These are phyloP conservation scores for Heterocephalus glaber DNA, from an alignment of 2,113 vertebrate genomes.

Conservation along the genomic window DNA sequence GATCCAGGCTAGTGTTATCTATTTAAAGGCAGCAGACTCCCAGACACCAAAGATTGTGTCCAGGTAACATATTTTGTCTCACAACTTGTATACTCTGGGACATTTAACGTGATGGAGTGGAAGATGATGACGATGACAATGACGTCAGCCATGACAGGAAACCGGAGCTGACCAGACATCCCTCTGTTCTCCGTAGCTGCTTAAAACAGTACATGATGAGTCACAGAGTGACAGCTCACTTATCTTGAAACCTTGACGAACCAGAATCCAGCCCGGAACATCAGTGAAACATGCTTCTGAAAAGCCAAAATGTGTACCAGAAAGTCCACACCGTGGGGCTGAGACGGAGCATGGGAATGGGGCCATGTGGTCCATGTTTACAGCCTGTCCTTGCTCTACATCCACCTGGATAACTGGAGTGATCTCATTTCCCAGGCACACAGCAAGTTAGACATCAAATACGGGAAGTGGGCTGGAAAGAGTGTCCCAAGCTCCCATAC, in stretches of 20 bases:
- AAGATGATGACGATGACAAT: constrained; percentile 47
- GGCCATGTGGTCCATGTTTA: neutral
- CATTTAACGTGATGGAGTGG: constrained; percentile 36
- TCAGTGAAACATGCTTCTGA: neutral
- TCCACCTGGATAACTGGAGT: neutral
- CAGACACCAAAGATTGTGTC: neutral
- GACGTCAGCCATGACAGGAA: constrained; percentile 70
- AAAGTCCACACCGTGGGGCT: fast-evolving
- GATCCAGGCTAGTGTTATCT: neutral
- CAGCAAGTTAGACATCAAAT: neutral
- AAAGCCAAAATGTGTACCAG: neutral
- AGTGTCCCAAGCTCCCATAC: neutral
- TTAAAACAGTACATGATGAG: constrained; percentile 74
- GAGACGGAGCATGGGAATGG: neutral
- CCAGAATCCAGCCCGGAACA: constrained; percentile 32
- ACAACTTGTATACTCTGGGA: neutral
- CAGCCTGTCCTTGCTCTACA: neutral
- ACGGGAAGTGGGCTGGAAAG: neutral
- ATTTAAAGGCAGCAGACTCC: constrained; percentile 54
- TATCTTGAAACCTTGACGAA: constrained; percentile 60
- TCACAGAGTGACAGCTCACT: constrained; percentile 76
- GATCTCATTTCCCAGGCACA: neutral
- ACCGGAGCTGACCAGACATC: constrained; percentile 58
- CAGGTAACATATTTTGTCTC: constrained; percentile 49
- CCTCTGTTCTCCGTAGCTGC: constrained; percentile 67